Percentiles rank a stretch among this genome's conserved stretches.
Conservation (phyloP, 2,797 vertebrate species). For the Sphenodon punctatus region DNA sequence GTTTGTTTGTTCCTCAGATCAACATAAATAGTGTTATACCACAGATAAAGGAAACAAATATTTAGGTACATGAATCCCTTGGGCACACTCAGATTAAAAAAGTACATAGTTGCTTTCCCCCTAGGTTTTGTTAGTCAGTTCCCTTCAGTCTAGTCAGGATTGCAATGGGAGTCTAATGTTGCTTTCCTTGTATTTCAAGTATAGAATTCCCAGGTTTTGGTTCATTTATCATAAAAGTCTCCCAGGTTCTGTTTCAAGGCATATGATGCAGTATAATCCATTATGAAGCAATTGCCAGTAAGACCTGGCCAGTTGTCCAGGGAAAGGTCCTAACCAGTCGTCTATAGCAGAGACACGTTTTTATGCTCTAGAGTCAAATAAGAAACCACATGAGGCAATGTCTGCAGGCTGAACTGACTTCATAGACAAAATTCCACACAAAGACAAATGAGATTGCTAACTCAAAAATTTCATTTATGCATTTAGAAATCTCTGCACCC, state of each 20-base stretch:
- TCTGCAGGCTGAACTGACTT: not conserved
- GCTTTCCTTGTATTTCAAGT: slow-evolving; percentile 28
- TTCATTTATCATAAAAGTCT: slow-evolving; percentile 12
- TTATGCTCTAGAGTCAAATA: not conserved
- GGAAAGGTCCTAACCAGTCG: slow-evolving; percentile 16
- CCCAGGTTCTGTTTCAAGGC: not conserved
- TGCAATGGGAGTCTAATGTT: slow-evolving; percentile 4
- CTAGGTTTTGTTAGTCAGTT: slow-evolving; percentile 4
- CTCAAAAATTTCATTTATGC: not conserved
- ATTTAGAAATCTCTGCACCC: not conserved
- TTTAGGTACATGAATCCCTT: slow-evolving; percentile 41
- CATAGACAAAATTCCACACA: not conserved
- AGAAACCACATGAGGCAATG: not conserved
- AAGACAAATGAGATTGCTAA: not conserved
- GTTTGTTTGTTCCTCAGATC: slow-evolving; percentile 56
- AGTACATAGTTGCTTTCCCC: not conserved
- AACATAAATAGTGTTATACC: slow-evolving; percentile 16
- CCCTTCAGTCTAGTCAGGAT: not conserved
- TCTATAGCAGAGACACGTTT: slow-evolving; percentile 1
- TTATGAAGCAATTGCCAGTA: slow-evolving; percentile 7
- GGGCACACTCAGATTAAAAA: slow-evolving; percentile 22
- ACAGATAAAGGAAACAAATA: slow-evolving; percentile 34
- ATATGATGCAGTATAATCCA: not conserved
- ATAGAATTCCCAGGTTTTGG: not conserved
- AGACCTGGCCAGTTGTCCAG: slow-evolving; percentile 3